These are phyloP conservation scores for Drosophila nannoptera DNA, from an alignment of 1,140 invertebrate species.

Conservation along the genomic window DNA sequence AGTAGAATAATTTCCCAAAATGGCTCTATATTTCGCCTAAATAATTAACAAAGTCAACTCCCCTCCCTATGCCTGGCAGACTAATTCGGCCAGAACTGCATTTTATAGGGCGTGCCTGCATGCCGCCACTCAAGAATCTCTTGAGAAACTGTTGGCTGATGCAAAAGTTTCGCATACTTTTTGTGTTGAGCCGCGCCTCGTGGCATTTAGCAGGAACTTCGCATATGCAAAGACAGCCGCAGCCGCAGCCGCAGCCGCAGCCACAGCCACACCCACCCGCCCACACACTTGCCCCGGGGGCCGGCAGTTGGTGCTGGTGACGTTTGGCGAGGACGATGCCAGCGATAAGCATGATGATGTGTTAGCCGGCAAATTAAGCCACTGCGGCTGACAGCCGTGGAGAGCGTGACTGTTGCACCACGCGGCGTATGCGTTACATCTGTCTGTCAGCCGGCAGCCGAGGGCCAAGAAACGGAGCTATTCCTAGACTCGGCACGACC, in stretches of 20 bases:
- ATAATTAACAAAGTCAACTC: background rate
- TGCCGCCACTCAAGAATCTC: conserved; percentile 4
- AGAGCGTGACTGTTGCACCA: conserved; percentile 28
- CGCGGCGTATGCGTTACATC: conserved; percentile 64
- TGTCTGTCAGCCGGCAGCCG: conserved; percentile 33
- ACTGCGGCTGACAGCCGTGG: conserved; percentile 7
- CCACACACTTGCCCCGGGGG: conserved; percentile 6
- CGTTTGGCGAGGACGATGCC: conserved; percentile 22
- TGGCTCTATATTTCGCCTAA: too few relatives aligned
- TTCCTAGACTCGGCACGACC: conserved; percentile 34
- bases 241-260: conserved; percentile 14
- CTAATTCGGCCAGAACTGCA: background rate
- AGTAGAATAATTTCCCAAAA: too few relatives aligned
- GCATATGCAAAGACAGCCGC: conserved; percentile 32
- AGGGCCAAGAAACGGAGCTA: conserved; percentile 53
- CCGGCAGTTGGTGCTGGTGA: conserved; percentile 56
- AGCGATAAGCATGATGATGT: conserved; percentile 64
- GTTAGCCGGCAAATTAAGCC: conserved; percentile 38
- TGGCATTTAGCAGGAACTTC: conserved; percentile 61
- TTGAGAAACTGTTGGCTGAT: conserved; percentile 18
- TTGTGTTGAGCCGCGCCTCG: conserved; percentile 7
- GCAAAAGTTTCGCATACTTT: conserved; percentile 46
- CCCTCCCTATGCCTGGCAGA: background rate
- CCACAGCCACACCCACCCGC: conserved; percentile 25
- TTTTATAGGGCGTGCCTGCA: background rate